These are phyloP conservation scores for Drosophila greeni DNA, from an alignment of 2,888 invertebrate species.

Conservation along the genomic window DNA sequence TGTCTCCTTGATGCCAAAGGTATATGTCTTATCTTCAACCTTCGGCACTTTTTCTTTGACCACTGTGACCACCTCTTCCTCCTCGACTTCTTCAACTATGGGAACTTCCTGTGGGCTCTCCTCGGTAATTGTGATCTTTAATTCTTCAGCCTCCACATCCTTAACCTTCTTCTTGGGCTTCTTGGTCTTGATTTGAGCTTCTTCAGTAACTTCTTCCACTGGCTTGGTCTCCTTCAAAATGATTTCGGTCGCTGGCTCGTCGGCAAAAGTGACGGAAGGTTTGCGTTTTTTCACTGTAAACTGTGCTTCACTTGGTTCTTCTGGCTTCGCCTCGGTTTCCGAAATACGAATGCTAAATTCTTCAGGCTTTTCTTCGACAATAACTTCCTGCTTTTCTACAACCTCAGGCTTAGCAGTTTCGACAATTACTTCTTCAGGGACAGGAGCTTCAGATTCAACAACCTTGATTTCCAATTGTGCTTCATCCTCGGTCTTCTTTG, in stretches of 20 bases:
- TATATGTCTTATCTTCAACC: constrained; percentile 60
- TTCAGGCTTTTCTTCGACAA: constrained; percentile 47
- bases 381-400: constrained; percentile 33
- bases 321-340: constrained; percentile 53
- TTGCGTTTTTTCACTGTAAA: constrained; percentile 63
- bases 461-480: constrained; percentile 67
- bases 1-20: constrained; percentile 66
- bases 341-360: constrained; percentile 47
- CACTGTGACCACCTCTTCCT: constrained; percentile 59
- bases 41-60: constrained; percentile 40
- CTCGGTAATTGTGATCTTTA: constrained; percentile 71
- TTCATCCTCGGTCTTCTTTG: constrained; percentile 64
- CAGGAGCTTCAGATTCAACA: constrained; percentile 53
- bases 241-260: constrained; percentile 62
- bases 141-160: constrained; percentile 66
- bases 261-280: constrained; percentile 47
- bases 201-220: constrained; percentile 66
- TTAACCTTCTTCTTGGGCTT: constrained; percentile 66
- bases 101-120: constrained; percentile 59
- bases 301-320: constrained; percentile 55
- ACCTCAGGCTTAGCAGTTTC: constrained; percentile 46
- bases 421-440: constrained; percentile 41
- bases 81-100: constrained; percentile 67
- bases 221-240: constrained; percentile 61
- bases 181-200: constrained; percentile 67